Evolutionary conservation across 1,140 invertebrate species (phyloP).

Genomic region (Habropoda laboriosa): DNA sequence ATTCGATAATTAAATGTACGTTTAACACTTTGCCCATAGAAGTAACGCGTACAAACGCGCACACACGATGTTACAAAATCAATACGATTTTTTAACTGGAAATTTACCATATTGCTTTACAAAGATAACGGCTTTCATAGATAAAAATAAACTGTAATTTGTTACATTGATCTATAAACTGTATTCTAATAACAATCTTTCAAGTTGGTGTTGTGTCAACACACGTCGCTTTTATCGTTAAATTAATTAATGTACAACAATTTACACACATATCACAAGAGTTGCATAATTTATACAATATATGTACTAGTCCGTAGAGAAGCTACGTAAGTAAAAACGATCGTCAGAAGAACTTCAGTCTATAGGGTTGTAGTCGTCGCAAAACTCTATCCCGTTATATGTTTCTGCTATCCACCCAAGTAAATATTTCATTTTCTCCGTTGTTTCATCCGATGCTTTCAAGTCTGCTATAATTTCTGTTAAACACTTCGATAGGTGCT

Average conservation of each 20-base stretch:
- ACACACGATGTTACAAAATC: background rate
- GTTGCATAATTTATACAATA: constrained; percentile 5
- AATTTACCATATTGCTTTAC: background rate
- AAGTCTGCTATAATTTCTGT: constrained; percentile 71
- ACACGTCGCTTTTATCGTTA: background rate
- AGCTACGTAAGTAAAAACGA: background rate
- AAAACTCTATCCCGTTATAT: constrained; percentile 73
- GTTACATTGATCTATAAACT: background rate
- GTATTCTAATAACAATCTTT: background rate
- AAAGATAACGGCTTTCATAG: background rate
- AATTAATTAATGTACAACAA: constrained; percentile 47
- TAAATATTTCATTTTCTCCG: constrained; percentile 72
- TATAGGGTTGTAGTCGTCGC: constrained; percentile 41
- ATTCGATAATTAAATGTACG: background rate
- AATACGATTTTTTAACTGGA: background rate
- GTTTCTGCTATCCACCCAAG: constrained; percentile 75
- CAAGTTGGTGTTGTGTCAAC: background rate
- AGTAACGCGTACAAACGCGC: background rate
- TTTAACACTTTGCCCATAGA: background rate
- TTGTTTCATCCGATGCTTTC: constrained; percentile 67
- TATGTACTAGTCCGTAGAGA: background rate
- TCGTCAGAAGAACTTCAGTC: constrained; percentile 21
- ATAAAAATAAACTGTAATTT: background rate
- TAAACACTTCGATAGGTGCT: constrained; percentile 76
- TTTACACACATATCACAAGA: constrained; percentile 42